Evolutionary conservation across 2,888 invertebrate genomes (phyloP).

Genomic region (Therioaphis trifolii): DNA sequence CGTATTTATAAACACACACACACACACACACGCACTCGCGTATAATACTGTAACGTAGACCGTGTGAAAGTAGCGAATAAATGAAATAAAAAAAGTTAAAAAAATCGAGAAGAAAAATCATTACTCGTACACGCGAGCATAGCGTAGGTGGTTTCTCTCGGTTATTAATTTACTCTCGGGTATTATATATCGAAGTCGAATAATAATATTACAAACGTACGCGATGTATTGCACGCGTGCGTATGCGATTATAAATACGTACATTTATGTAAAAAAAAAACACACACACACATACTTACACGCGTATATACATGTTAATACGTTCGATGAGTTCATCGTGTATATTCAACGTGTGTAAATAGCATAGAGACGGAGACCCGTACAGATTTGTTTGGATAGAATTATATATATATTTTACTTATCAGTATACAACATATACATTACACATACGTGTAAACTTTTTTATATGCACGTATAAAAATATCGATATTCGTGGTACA

Average conservation of each 20-base stretch:
- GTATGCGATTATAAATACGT: background rate
- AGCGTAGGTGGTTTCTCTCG: constrained; percentile 32
- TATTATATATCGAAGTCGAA: constrained; percentile 1
- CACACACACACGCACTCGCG: no score
- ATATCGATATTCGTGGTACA: no score
- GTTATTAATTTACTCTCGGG: constrained; percentile 30
- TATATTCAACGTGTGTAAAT: background rate
- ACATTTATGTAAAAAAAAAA: background rate
- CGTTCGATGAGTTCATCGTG: background rate
- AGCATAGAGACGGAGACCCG: background rate
- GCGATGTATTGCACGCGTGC: background rate
- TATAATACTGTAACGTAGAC: background rate
- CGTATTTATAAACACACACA: background rate
- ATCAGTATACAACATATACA: no score
- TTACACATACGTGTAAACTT: no score
- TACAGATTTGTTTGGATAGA: no score
- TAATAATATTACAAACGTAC: background rate
- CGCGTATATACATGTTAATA: background rate
- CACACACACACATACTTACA: background rate
- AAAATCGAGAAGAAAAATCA: constrained; percentile 28
- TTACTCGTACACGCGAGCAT: background rate
- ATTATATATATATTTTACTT: no score
- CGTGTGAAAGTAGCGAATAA: background rate
- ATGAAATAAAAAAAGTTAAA: no score
- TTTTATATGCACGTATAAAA: no score